Evolutionary conservation across 2,888 invertebrate genomes (phyloP).

Genomic region (Temnothorax unifasciatus): DNA sequence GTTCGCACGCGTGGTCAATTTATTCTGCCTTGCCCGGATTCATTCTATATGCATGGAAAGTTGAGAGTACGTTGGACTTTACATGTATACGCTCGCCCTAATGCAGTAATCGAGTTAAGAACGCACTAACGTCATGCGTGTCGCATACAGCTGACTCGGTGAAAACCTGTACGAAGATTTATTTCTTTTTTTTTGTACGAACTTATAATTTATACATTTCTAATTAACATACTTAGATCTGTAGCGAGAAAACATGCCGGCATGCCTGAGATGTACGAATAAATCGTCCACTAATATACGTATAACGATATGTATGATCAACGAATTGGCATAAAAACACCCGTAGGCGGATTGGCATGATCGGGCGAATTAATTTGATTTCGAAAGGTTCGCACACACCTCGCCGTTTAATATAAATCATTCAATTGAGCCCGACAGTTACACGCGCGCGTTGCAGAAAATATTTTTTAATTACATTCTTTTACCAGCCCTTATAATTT

Average conservation of each 20-base stretch:
- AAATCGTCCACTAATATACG: conserved; percentile 61
- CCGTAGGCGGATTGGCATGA: conserved; percentile 71
- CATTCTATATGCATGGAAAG: conserved; percentile 64
- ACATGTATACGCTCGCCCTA: conserved; percentile 56
- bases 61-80: conserved; percentile 43
- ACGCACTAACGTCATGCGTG: conserved; percentile 47
- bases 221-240: conserved; percentile 33
- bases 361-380: conserved; percentile 69
- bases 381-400: conserved; percentile 53
- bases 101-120: conserved; percentile 64
- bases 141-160: conserved; percentile 38
- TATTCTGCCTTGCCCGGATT: conserved; percentile 60
- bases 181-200: conserved; percentile 46
- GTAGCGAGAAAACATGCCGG: conserved; percentile 20
- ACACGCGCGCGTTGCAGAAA: conserved; percentile 44
- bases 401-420: conserved; percentile 65
- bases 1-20: conserved; percentile 62
- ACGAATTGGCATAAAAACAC: conserved; percentile 56
- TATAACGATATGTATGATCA: conserved; percentile 51
- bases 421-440: conserved; percentile 54
- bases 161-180: conserved; percentile 54
- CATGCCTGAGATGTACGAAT: conserved; percentile 38
- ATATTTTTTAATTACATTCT: conserved; percentile 34
- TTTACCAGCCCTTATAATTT: conserved; percentile 24
- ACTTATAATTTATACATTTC: conserved; percentile 70